Conservation (phyloP, 2,888 invertebrate species). For the Drosophila bunnanda region DNA sequence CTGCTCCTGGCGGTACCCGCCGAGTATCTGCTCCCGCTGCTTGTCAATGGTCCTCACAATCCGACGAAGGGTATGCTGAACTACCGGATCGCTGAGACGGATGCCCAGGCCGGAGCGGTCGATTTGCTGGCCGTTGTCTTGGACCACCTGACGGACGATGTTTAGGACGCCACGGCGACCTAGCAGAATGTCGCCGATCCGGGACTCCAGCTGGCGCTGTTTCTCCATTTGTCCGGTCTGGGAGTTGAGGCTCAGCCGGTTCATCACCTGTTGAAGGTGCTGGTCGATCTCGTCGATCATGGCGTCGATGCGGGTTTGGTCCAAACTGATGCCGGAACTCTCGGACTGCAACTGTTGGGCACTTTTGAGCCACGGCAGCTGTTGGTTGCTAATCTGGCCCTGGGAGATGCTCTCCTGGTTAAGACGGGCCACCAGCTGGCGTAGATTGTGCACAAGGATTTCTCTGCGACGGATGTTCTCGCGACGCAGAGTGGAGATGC, state of each 20-base stretch:
- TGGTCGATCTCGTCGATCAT: constrained; percentile 60
- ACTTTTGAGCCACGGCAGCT: constrained; percentile 86
- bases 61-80: constrained; percentile 60
- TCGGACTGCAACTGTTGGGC: constrained; percentile 82
- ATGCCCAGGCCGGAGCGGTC: constrained; percentile 85
- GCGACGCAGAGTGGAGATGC: constrained; percentile 35
- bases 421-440: constrained; percentile 89
- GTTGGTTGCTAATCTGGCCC: constrained; percentile 85
- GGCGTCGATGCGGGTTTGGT: constrained; percentile 58
- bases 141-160: constrained; percentile 61
- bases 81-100: constrained; percentile 87
- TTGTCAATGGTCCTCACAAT: constrained; percentile 87
- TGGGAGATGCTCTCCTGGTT: constrained; percentile 90
- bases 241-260: constrained; percentile 1
- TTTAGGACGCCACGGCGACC: constrained; percentile 62
- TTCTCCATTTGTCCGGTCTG: constrained; percentile 9
- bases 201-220: constrained; percentile 51
- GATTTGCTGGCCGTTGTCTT: constrained; percentile 32
- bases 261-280: constrained; percentile 47
- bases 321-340: no score
- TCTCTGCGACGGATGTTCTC: constrained; percentile 45
- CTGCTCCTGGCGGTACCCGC: constrained; percentile 87
- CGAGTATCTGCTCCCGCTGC: constrained; percentile 86
- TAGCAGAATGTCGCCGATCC: constrained; percentile 62
- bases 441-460: constrained; percentile 87